Conservation (phyloP, 2,113 vertebrate species). For the Peromyscus maniculatus region DNA sequence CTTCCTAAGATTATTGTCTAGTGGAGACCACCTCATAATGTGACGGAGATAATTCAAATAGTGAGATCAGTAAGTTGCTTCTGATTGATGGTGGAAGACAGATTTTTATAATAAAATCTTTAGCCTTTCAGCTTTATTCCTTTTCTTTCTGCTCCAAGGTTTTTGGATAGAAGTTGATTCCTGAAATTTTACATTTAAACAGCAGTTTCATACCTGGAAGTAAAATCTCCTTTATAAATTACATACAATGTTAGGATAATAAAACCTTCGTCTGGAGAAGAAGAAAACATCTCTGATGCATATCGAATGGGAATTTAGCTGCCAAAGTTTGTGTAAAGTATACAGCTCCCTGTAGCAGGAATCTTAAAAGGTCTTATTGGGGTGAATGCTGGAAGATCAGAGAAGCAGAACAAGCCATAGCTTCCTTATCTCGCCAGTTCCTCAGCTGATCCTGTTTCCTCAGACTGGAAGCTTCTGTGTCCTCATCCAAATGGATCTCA, state of each 20-base stretch:
- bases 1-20: background rate
- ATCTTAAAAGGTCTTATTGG: too few species aligned
- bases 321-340: background rate
- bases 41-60: background rate
- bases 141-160: background rate
- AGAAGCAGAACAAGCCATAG: too few species aligned
- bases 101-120: background rate
- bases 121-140: background rate
- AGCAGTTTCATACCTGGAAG: background rate
- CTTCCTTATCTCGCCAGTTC: too few species aligned
- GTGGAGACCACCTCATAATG: background rate
- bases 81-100: background rate
- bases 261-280: background rate
- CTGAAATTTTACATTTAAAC: background rate
- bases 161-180: background rate
- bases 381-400: too few species aligned
- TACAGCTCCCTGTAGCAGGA: background rate
- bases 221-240: background rate
- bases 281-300: background rate
- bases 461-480: too few species aligned
- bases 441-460: too few species aligned
- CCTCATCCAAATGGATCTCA: too few species aligned
- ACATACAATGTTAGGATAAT: background rate
- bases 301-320: background rate
- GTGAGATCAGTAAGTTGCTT: background rate